A percentile compares a stretch with the other conserved stretches of the same genome.
phyloP scores from a whole-genome alignment of 2,797 vertebrate genomes.

The Semaprochilodus insignis region DNA sequence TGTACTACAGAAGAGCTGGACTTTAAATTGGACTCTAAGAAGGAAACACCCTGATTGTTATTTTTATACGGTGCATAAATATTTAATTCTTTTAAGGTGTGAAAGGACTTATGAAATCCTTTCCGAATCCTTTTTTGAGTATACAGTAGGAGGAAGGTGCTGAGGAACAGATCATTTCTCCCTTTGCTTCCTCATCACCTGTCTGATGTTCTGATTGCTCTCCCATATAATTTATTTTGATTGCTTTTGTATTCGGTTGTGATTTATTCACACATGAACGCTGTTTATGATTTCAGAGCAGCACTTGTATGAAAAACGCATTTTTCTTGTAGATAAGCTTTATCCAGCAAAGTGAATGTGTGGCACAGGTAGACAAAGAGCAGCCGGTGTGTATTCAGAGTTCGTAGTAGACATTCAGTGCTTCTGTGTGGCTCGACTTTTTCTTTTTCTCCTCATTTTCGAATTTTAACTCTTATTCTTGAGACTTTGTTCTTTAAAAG shows the following conservation, averaged over 20 bases:
- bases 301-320: not conserved
- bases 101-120: not conserved
- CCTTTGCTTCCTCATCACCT: not conserved
- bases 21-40: not conserved
- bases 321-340: not conserved
- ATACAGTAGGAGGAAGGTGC: not conserved
- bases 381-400: not conserved
- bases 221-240: slow-evolving; percentile 11
- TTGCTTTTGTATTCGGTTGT: not conserved
- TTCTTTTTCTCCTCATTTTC: not conserved
- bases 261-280: not conserved
- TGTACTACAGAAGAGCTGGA: not conserved
- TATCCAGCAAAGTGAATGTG: not conserved
- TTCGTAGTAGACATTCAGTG: not conserved
- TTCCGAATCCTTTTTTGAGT: not conserved
- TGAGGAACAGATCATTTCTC: not conserved
- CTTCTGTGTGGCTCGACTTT: not conserved
- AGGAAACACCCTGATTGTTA: slow-evolving; percentile 1
- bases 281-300: not conserved
- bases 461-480: not conserved
- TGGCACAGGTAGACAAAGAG: not conserved
- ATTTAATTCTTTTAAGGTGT: not conserved
- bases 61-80: not conserved
- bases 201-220: not conserved
- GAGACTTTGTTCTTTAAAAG: not conserved